Conservation (phyloP, 2,113 vertebrate species). For the Marmota monax region DNA sequence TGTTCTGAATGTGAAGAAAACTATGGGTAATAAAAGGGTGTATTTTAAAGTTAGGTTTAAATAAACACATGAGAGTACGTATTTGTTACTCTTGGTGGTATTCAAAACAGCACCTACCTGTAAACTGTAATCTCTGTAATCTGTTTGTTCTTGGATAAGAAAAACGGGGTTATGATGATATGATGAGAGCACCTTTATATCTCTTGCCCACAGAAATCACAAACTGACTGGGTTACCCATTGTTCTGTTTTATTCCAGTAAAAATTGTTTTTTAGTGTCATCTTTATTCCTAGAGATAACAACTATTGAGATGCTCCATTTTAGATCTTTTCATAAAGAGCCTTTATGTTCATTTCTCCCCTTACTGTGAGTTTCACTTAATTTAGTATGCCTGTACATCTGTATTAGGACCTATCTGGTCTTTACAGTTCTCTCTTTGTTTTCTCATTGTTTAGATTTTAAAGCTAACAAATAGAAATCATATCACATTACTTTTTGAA, state of each 20-base stretch:
- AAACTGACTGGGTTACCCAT: not conserved
- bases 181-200: slow-evolving; percentile 1
- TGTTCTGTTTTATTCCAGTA: slow-evolving; percentile 10
- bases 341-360: not conserved
- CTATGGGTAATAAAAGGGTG: slow-evolving; percentile 56
- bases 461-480: not conserved
- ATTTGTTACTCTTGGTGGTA: slow-evolving; percentile 32
- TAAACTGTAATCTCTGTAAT: not conserved
- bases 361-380: not conserved
- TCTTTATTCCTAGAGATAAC: not conserved
- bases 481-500: slow-evolving; percentile 15
- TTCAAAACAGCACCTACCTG: slow-evolving; percentile 10
- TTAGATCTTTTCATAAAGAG: slow-evolving; percentile 15
- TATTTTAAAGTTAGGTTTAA: slow-evolving; percentile 66
- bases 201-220: slow-evolving; percentile 18
- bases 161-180: not conserved
- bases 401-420: not conserved
- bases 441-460: slow-evolving; percentile 10
- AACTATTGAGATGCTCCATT: not conserved
- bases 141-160: slow-evolving; percentile 31
- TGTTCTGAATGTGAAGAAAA: slow-evolving; percentile 72
- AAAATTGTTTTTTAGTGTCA: not conserved
- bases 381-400: not conserved
- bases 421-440: not conserved
- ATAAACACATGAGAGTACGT: slow-evolving; percentile 28